A percentile compares a stretch with the other conserved stretches of the same genome.
Conservation (phyloP, 2,113 vertebrate species). For the Echinops telfairi region DNA sequence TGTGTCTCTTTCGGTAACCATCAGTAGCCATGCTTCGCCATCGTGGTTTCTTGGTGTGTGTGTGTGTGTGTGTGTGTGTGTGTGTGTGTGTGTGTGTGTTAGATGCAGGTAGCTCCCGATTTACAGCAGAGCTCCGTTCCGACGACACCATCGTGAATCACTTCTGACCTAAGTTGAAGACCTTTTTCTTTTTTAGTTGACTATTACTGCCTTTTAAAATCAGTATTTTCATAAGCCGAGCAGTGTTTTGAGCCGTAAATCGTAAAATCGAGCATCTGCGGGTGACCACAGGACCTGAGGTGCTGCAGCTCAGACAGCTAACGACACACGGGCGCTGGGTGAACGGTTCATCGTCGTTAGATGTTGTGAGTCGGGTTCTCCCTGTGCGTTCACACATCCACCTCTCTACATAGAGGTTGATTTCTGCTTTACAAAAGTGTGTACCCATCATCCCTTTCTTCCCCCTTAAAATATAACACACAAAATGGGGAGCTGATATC, state of each 20-base stretch:
- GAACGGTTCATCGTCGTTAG: not conserved
- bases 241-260: not conserved
- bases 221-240: not conserved
- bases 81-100: too few relatives aligned
- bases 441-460: not conserved
- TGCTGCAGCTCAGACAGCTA: not conserved
- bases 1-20: too few relatives aligned
- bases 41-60: not conserved
- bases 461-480: too few relatives aligned
- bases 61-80: not conserved
- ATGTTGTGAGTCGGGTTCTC: too few relatives aligned
- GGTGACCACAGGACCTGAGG: not conserved
- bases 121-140: not conserved
- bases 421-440: slow-evolving; percentile 36
- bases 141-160: too few relatives aligned
- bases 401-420: not conserved
- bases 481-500: too few relatives aligned
- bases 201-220: not conserved
- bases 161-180: not conserved
- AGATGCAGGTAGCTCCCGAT: not conserved
- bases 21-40: too few relatives aligned
- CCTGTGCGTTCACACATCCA: too few relatives aligned
- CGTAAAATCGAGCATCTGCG: not conserved
- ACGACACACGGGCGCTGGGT: not conserved
- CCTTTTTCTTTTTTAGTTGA: not conserved